Base-by-base conservation (phyloP, 2,888 invertebrate species). In the Agonopterix arenella region DNA sequence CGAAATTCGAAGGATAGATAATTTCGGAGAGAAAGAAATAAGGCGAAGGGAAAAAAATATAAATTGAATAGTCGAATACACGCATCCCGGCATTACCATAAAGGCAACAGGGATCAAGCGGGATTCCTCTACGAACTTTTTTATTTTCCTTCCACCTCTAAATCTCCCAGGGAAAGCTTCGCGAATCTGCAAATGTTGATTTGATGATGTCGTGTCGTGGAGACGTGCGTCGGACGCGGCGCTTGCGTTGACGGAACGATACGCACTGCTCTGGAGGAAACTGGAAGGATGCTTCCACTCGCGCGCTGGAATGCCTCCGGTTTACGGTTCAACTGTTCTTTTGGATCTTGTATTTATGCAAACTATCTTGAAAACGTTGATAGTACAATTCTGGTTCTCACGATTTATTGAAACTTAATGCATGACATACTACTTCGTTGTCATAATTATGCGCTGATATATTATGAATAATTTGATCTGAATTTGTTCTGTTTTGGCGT, bases 111-210 rank as follows among this genome's bases (percentile, higher is more conserved):
- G 86, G 86, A 86, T 86, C 86, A 89, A 88, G 74, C 64, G 67
- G 89, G 89, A 88, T 89, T 89, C 86, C 83, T 81, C 80, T 84
- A 85, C 82, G 86, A 88, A 89, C 86, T 89, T 89, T 88, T 89
- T 89, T 89, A 89, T 89, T 89, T 88, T 88, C 86, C 84, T 84
- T 84, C 86, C 83, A 88, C 88, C 86, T 88, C 88, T 89, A 89
- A 88, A 89, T 89, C 89, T 88, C 84, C 68, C 76, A 71, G 77
- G 79, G 79, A 88, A 88, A 88, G 85, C 86, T 84, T 77, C 85
- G 89, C 80, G 84, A 89, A 89, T 90, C 89, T 89, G 89, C 88
- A 89, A 89, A 89, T 89, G 89, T 84, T 89, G 89, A 89, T 89
- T 89, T 89, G 89, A 89, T 89, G 89, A 89, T 89, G 80, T 76